These are phyloP conservation scores for Gasterosteus aculeatus DNA, from an alignment of 2,113 vertebrate genomes.

Conservation along the genomic window DNA sequence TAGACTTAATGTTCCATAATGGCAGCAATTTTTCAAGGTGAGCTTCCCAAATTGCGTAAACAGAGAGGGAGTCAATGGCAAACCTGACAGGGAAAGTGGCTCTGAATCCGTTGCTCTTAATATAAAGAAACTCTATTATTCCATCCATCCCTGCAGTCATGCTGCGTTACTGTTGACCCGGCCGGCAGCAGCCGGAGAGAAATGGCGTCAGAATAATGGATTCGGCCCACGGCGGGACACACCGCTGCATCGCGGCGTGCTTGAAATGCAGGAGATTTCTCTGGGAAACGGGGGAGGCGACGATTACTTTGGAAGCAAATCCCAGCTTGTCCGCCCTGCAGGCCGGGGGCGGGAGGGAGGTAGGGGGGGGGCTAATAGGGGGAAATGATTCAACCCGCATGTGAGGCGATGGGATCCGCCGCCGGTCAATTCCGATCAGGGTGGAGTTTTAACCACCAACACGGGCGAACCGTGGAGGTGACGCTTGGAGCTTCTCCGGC, in stretches of 20 bases:
- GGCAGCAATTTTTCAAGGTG: slow-evolving; percentile 26
- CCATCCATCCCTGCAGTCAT: slow-evolving; percentile 17
- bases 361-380: slow-evolving; percentile 18
- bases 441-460: slow-evolving; percentile 10
- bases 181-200: slow-evolving; percentile 28
- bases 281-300: slow-evolving; percentile 46
- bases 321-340: slow-evolving; percentile 52
- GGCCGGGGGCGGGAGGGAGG: slow-evolving; percentile 5
- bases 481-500: background rate
- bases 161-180: slow-evolving; percentile 35
- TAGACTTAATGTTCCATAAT: slow-evolving; percentile 5
- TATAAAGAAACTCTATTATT: slow-evolving; percentile 22
- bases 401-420: slow-evolving; percentile 7
- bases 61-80: slow-evolving; percentile 13
- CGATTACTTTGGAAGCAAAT: slow-evolving; percentile 64
- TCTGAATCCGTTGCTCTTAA: slow-evolving; percentile 30
- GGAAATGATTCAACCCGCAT: slow-evolving; percentile 48
- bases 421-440: background rate
- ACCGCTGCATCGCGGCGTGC: slow-evolving; percentile 42
- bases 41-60: slow-evolving; percentile 16
- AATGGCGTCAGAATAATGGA: slow-evolving; percentile 56
- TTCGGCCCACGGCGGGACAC: slow-evolving; percentile 46
- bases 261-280: slow-evolving; percentile 58
- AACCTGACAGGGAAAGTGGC: slow-evolving; percentile 24
- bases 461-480: background rate